Evolutionary conservation across 2,888 invertebrate genomes (phyloP).

Genomic region (Heliconius erato): DNA sequence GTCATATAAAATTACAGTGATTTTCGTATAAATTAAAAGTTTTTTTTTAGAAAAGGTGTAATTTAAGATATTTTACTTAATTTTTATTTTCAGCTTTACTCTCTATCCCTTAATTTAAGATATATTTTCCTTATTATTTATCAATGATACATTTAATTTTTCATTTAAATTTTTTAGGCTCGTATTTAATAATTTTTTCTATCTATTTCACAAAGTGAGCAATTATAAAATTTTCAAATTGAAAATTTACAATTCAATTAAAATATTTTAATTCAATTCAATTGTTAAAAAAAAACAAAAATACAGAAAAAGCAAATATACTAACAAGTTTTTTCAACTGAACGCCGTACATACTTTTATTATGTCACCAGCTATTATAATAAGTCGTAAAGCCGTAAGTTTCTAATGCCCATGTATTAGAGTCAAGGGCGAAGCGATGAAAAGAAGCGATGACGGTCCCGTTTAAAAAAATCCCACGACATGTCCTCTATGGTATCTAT

Average conservation of each 20-base stretch:
- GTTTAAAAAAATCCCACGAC: conserved; percentile 42
- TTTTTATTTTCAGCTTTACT: too few species aligned
- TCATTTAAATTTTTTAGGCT: too few species aligned
- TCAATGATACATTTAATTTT: neutral
- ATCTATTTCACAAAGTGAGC: too few species aligned
- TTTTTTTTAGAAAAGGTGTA: neutral
- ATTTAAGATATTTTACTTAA: neutral
- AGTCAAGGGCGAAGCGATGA: conserved; percentile 55
- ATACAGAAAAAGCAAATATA: neutral
- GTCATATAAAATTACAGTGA: neutral
- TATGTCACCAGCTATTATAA: conserved; percentile 12
- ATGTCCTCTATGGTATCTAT: conserved; percentile 29
- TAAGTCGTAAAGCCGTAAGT: conserved; percentile 19
- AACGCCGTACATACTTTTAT: neutral
- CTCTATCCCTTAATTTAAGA: too few species aligned
- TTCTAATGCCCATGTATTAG: conserved; percentile 41
- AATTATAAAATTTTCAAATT: too few species aligned
- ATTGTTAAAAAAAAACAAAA: neutral
- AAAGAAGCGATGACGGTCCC: conserved; percentile 53
- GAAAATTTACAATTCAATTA: too few species aligned
- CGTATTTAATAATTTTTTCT: too few species aligned
- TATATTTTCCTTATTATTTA: neutral
- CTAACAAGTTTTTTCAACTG: neutral
- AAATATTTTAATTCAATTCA: too few species aligned
- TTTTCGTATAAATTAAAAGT: neutral